Evolutionary conservation across 53 echinoderm and acorn worm genomes (phyloP).

Genomic region (Mesocentrotus franciscanus): DNA sequence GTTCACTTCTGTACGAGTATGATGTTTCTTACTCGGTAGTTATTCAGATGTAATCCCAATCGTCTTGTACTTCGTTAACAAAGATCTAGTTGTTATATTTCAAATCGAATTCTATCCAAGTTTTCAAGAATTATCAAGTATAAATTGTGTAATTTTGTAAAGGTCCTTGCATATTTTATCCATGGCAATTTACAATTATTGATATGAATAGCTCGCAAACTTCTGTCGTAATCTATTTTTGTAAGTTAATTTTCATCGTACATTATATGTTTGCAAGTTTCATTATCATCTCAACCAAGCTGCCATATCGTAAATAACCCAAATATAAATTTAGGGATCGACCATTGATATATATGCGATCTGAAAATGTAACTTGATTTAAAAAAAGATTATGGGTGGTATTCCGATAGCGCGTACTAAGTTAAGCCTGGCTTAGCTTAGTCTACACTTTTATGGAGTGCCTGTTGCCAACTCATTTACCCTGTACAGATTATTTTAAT

Average conservation of each 20-base stretch:
- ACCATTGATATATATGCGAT: background rate
- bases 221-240: background rate
- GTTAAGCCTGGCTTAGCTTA: too few relatives aligned
- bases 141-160: background rate
- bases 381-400: background rate
- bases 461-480: too few relatives aligned
- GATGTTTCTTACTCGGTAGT: too few relatives aligned
- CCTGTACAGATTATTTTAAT: too few relatives aligned
- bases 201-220: background rate
- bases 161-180: background rate
- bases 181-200: background rate
- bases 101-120: background rate
- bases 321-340: background rate
- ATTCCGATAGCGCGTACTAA: too few relatives aligned
- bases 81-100: background rate
- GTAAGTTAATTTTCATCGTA: too few relatives aligned
- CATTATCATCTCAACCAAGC: background rate
- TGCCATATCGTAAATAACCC: background rate
- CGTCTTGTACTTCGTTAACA: background rate
- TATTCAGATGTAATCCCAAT: too few relatives aligned
- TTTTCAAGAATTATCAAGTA: background rate
- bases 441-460: too few relatives aligned
- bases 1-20: too few relatives aligned
- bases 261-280: too few relatives aligned
- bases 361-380: background rate